phyloP scores from a whole-genome alignment of 2,888 invertebrate genomes.

The Gymnosoma rotundatum region DNA sequence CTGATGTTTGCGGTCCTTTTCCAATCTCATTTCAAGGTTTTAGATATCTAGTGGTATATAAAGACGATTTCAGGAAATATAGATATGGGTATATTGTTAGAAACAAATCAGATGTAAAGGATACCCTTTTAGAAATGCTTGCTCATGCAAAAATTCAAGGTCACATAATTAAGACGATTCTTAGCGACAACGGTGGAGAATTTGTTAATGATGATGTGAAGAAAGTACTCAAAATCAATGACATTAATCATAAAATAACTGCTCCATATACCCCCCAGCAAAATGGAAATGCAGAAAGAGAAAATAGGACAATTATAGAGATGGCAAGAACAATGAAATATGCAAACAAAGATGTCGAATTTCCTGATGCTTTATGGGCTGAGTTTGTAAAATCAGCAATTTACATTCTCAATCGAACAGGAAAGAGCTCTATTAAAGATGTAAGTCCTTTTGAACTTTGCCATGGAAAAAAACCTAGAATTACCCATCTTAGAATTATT shows the following conservation, averaged over 20 bases:
- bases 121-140: neutral
- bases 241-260: slow-evolving; percentile 1
- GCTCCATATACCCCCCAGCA: neutral
- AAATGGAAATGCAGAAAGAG: neutral
- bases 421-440: slow-evolving; percentile 38
- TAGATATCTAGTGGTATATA: slow-evolving; percentile 48
- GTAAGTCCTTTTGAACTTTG: slow-evolving; percentile 60
- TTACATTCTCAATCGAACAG: slow-evolving; percentile 44
- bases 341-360: slow-evolving; percentile 43
- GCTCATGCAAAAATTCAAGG: neutral
- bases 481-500: slow-evolving; percentile 56
- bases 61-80: slow-evolving; percentile 23
- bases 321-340: slow-evolving; percentile 37
- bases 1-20: slow-evolving; percentile 49
- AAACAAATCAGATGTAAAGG: neutral
- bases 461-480: slow-evolving; percentile 28
- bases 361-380: slow-evolving; percentile 52
- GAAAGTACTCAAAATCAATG: slow-evolving; percentile 7
- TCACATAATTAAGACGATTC: neutral
- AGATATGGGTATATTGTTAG: neutral
- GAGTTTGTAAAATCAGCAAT: slow-evolving; percentile 44
- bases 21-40: slow-evolving; percentile 29
- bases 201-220: neutral
- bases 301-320: slow-evolving; percentile 30
- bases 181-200: neutral